A percentile compares a stretch with the other conserved stretches of the same genome.
These are phyloP conservation scores for Urophycis tenuis DNA, from an alignment of 2,797 vertebrate genomes.

Conservation along the genomic window DNA sequence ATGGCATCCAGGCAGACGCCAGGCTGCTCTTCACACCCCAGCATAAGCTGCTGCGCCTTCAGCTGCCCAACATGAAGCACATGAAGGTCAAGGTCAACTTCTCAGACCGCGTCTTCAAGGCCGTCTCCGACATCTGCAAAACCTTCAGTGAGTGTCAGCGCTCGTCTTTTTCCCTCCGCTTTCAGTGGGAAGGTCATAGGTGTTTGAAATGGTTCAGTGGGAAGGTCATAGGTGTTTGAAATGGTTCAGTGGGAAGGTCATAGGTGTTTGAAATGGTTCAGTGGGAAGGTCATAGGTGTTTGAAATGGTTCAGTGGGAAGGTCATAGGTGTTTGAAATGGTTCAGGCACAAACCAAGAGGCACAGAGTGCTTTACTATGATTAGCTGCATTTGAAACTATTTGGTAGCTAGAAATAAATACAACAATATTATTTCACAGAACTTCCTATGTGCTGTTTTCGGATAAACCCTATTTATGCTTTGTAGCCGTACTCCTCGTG, in stretches of 20 bases:
- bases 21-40: conserved; percentile 96
- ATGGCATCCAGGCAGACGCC: conserved; percentile 96
- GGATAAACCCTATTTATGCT: not conserved
- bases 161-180: not conserved
- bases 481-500: conserved; percentile 16
- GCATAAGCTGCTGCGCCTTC: conserved; percentile 94
- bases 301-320: too few relatives aligned
- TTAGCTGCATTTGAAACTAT: not conserved
- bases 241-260: too few relatives aligned
- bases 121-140: conserved; percentile 98
- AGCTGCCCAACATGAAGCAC: conserved; percentile 98
- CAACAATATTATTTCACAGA: too few relatives aligned
- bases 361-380: too few relatives aligned
- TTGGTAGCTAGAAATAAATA: not conserved
- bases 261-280: too few relatives aligned
- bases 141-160: conserved; percentile 92
- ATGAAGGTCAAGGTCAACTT: conserved; percentile 99
- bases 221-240: too few relatives aligned
- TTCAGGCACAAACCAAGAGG: not conserved
- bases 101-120: conserved; percentile 98
- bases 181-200: too few relatives aligned
- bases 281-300: too few relatives aligned
- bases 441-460: not conserved
- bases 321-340: too few relatives aligned
- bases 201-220: too few relatives aligned